Evolutionary conservation across 2,888 invertebrate genomes (phyloP).

Genomic region (Drosophila conformis): DNA sequence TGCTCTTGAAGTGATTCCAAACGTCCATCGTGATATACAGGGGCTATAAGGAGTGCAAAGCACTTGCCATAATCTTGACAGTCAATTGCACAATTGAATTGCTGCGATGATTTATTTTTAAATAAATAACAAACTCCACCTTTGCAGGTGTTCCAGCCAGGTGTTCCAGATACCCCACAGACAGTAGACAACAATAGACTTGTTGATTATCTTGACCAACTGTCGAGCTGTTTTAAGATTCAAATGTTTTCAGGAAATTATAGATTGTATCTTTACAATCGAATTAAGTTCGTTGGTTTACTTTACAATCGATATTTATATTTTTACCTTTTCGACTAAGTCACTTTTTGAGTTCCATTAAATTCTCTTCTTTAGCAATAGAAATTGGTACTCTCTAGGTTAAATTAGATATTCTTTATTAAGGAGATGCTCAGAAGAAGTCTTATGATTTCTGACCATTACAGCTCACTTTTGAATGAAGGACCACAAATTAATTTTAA

Average conservation of each 20-base stretch:
- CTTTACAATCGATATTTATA: background rate
- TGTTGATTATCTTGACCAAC: background rate
- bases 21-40: constrained; percentile 44
- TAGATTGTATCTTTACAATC: constrained; percentile 3
- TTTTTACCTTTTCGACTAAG: too few species aligned
- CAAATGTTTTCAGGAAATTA: background rate
- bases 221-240: background rate
- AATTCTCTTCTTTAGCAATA: background rate
- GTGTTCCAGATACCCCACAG: constrained; percentile 12
- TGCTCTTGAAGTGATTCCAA: constrained; percentile 36
- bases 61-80: constrained; percentile 51
- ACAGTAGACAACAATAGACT: constrained; percentile 1
- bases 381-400: background rate
- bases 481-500: background rate
- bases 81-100: constrained; percentile 34
- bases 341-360: background rate
- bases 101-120: constrained; percentile 45
- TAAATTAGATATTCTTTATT: background rate
- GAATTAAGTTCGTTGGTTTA: background rate
- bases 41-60: constrained; percentile 33
- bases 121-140: constrained; percentile 17
- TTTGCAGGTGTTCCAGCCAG: constrained; percentile 39
- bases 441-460: background rate
- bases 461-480: background rate
- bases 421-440: background rate